Percentiles rank a stretch among this genome's conserved stretches.
phyloP scores from a whole-genome alignment of 2,888 invertebrate species.

The Lamellibrachia satsuma region DNA sequence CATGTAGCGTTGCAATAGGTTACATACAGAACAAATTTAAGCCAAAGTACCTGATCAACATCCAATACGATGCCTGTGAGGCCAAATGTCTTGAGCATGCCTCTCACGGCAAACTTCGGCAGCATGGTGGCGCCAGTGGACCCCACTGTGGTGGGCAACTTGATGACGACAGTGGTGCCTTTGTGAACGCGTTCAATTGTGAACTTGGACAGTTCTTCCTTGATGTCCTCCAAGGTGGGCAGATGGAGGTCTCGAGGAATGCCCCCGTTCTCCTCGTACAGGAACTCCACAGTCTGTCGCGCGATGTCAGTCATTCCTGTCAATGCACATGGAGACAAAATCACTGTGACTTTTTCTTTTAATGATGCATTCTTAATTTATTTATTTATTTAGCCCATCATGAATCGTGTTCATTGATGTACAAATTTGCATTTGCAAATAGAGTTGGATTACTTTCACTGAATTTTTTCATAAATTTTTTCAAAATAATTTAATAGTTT shows the following conservation, averaged over 20 bases:
- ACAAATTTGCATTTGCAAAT: background rate
- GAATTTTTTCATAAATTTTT: too few species aligned
- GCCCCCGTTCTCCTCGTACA: slow-evolving; percentile 66
- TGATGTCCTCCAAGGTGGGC: slow-evolving; percentile 65
- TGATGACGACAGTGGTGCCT: slow-evolving; percentile 63
- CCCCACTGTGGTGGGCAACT: slow-evolving; percentile 47
- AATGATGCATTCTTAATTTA: too few species aligned
- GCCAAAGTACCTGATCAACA: slow-evolving; percentile 54
- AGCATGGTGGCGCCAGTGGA: slow-evolving; percentile 49
- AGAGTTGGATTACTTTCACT: too few species aligned
- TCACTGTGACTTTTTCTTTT: too few species aligned
- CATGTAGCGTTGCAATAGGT: too few species aligned
- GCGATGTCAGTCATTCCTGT: slow-evolving; percentile 66
- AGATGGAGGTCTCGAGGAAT: slow-evolving; percentile 65
- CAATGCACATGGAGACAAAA: background rate
- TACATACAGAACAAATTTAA: too few species aligned
- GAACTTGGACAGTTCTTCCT: slow-evolving; percentile 64
- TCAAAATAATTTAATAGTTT: too few species aligned
- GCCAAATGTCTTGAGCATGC: slow-evolving; percentile 65
- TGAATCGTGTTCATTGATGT: background rate
- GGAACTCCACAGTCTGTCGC: slow-evolving; percentile 65
- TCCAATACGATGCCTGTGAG: slow-evolving; percentile 65
- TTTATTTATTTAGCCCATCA: too few species aligned
- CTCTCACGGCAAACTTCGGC: slow-evolving; percentile 63
- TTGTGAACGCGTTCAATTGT: slow-evolving; percentile 64